These are phyloP conservation scores for Chironomus tepperi DNA, from an alignment of 1,140 invertebrate genomes.

Conservation along the genomic window DNA sequence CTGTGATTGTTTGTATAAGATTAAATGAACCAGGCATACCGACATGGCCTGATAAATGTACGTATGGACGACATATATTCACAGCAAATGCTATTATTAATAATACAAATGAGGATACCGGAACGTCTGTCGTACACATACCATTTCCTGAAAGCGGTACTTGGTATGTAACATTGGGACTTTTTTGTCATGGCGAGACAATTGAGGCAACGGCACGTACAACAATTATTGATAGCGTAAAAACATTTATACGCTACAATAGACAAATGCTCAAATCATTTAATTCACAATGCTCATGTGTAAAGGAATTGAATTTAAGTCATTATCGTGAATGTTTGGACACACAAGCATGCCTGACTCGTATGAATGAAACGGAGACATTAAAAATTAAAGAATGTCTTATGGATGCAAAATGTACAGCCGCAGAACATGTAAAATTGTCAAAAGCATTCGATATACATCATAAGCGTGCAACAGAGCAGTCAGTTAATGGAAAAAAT, in stretches of 20 bases:
- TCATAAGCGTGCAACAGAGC: slow-evolving; percentile 34
- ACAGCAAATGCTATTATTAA: slow-evolving; percentile 48
- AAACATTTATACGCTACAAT: slow-evolving; percentile 35
- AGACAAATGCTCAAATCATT: slow-evolving; percentile 30
- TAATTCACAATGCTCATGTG: slow-evolving; percentile 36
- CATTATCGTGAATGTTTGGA: slow-evolving; percentile 34
- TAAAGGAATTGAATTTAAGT: slow-evolving; percentile 25
- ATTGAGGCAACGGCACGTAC: slow-evolving; percentile 34
- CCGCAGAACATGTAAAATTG: slow-evolving; percentile 31
- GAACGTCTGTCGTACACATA: slow-evolving; percentile 52
- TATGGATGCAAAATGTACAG: slow-evolving; percentile 36
- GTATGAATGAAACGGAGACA: slow-evolving; percentile 36
- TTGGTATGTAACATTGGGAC: slow-evolving; percentile 61
- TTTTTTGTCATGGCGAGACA: slow-evolving; percentile 47
- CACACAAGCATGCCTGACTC: slow-evolving; percentile 30
- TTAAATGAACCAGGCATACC: slow-evolving; percentile 45
- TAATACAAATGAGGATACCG: slow-evolving; percentile 45
- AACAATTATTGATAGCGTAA: slow-evolving; percentile 35
- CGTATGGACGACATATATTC: slow-evolving; percentile 42
- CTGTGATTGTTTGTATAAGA: slow-evolving; percentile 51
- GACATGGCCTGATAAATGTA: slow-evolving; percentile 46
- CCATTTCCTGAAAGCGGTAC: slow-evolving; percentile 68
- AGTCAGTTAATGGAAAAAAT: slow-evolving; percentile 30
- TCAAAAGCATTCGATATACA: slow-evolving; percentile 33
- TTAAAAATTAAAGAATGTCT: slow-evolving; percentile 37